These are phyloP conservation scores for Aegotheles bennettii DNA, from an alignment of 2,113 vertebrate species.

Conservation along the genomic window DNA sequence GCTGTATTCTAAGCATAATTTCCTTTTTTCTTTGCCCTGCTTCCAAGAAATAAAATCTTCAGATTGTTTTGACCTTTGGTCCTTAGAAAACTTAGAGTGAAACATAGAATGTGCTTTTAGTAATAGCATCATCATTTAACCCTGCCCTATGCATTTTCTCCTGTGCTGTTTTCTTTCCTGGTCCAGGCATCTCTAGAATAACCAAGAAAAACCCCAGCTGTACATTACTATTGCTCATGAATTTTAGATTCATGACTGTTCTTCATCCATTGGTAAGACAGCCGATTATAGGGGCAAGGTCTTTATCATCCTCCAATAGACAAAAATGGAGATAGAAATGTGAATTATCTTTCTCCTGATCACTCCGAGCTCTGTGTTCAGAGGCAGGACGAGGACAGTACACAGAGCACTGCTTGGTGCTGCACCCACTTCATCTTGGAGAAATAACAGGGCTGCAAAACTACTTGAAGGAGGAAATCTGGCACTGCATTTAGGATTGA, in stretches of 20 bases:
- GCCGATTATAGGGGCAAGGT: no score
- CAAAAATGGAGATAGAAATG: not conserved
- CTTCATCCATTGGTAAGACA: rapidly evolving
- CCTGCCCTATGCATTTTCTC: not conserved
- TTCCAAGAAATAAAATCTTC: not conserved
- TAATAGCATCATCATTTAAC: not conserved
- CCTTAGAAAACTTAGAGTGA: not conserved
- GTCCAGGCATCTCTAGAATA: not conserved
- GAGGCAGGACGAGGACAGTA: not conserved
- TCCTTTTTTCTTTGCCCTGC: not conserved
- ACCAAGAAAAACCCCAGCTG: rapidly evolving
- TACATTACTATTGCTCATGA: rapidly evolving
- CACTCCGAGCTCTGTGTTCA: not conserved
- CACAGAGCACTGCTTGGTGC: not conserved
- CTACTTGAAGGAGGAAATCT: not conserved
- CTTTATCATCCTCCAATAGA: not conserved
- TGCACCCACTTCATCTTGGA: not conserved
- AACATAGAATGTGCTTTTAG: not conserved
- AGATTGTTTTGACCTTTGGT: not conserved
- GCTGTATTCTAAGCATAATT: not conserved
- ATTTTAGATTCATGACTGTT: rapidly evolving
- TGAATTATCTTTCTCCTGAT: not conserved
- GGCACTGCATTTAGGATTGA: not conserved
- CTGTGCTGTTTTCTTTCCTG: not conserved
- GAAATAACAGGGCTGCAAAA: not conserved